Percentiles rank a stretch among this genome's conserved stretches.
These are phyloP conservation scores for Amphipoea oculea DNA, from an alignment of 2,888 invertebrate genomes.

Conservation along the genomic window DNA sequence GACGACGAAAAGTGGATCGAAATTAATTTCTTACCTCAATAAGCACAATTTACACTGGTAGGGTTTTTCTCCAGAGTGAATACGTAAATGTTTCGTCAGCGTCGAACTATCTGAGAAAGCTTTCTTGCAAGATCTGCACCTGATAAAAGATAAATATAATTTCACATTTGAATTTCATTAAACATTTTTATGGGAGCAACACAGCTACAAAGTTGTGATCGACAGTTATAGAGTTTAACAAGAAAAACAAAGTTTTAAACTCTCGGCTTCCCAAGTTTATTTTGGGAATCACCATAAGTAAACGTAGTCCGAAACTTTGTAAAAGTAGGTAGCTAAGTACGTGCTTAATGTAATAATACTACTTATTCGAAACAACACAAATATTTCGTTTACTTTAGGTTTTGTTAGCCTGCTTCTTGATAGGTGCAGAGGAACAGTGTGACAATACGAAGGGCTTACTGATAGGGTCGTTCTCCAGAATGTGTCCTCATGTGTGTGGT, in stretches of 20 bases:
- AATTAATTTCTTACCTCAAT: constrained; percentile 90
- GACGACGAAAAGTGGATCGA: not conserved
- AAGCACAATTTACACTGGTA: constrained; percentile 99
- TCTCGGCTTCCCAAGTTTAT: not conserved
- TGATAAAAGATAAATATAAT: constrained; percentile 67
- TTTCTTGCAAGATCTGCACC: constrained; percentile 98
- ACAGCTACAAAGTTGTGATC: not conserved
- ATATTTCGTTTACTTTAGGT: not conserved
- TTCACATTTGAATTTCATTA: not conserved
- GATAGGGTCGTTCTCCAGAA: constrained; percentile 99
- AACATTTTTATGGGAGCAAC: not conserved
- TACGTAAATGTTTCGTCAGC: constrained; percentile 98
- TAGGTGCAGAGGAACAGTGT: not conserved
- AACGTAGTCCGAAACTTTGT: not conserved
- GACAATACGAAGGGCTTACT: constrained; percentile 81
- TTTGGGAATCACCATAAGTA: not conserved
- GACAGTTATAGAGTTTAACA: not conserved
- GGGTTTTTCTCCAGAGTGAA: constrained; percentile 97
- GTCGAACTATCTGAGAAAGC: constrained; percentile 99
- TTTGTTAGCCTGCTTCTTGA: not conserved
- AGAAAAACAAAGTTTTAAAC: not conserved
- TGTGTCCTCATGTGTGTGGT: constrained; percentile 99
- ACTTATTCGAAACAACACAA: not conserved
- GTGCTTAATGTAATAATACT: too few relatives aligned
- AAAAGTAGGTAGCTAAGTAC: not conserved